Percentiles rank a stretch among this genome's conserved stretches.
Evolutionary conservation across 2,888 invertebrate species (phyloP).

Genomic region (Monoplex corrugatus): DNA sequence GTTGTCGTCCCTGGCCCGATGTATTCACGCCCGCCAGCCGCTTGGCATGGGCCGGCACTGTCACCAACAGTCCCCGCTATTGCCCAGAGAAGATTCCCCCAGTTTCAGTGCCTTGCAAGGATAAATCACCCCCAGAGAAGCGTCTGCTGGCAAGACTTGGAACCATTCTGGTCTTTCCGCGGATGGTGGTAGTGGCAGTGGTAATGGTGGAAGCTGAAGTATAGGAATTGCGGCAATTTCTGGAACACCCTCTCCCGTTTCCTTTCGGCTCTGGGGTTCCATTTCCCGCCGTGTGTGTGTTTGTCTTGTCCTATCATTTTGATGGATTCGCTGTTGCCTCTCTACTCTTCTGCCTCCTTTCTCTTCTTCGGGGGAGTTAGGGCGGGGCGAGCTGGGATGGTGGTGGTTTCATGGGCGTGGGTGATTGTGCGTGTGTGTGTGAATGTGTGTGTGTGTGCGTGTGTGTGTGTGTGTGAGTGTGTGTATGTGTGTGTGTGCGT

Average conservation of each 20-base stretch:
- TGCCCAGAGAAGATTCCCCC: too few species aligned
- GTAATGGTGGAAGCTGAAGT: background rate
- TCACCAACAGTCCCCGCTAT: background rate
- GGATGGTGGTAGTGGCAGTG: too few species aligned
- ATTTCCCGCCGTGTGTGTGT: background rate
- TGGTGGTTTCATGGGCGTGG: background rate
- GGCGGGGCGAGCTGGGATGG: background rate
- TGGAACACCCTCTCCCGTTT: conserved; percentile 21
- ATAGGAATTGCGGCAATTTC: conserved; percentile 18
- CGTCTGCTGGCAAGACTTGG: background rate
- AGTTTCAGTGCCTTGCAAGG: too few species aligned
- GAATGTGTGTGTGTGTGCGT: background rate
- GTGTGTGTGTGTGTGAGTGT: background rate
- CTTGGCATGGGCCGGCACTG: too few species aligned
- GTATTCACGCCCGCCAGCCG: background rate
- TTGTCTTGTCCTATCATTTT: background rate
- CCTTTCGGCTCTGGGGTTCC: background rate
- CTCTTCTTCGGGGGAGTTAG: too few species aligned
- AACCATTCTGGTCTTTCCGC: background rate
- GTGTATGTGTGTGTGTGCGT: conserved; percentile 25
- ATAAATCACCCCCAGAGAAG: conserved; percentile 16
- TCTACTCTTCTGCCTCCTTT: background rate
- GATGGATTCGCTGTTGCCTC: background rate
- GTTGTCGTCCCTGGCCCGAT: conserved; percentile 16
- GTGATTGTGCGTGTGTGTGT: background rate